A percentile compares a stretch with the other conserved stretches of the same genome.
Evolutionary conservation across 2,113 vertebrate genomes (phyloP).

Genomic region (Myodes glareolus): DNA sequence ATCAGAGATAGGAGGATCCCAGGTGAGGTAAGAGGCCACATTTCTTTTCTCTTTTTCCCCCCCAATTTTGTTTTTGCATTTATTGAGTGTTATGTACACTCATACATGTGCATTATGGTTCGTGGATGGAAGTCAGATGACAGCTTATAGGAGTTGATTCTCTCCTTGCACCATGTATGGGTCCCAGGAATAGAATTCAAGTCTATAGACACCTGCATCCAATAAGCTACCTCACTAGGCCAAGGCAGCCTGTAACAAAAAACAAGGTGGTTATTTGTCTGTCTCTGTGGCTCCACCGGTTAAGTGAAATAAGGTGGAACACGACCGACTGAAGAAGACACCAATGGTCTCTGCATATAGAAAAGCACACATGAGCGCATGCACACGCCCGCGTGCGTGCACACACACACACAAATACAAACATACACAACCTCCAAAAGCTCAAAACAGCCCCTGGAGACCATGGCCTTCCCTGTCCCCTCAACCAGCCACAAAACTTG

Average conservation of each 20-base stretch:
- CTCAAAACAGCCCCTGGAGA: neutral
- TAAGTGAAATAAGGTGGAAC: neutral
- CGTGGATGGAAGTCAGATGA: neutral
- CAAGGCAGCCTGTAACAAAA: neutral
- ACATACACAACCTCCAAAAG: neutral
- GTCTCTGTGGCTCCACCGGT: neutral
- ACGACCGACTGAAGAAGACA: neutral
- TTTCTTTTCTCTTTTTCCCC: neutral
- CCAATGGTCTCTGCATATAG: neutral
- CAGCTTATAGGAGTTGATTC: neutral
- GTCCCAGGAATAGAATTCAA: neutral
- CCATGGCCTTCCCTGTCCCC: neutral
- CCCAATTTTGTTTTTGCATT: neutral
- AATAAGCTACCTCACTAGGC: neutral
- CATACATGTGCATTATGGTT: neutral
- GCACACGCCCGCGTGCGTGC: neutral
- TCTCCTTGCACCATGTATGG: neutral
- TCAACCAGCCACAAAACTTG: neutral
- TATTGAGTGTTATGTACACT: neutral
- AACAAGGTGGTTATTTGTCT: neutral
- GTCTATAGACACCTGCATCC: neutral
- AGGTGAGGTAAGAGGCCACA: neutral
- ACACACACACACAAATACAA: neutral
- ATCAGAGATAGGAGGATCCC: neutral
- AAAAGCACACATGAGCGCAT: neutral